phyloP scores from a whole-genome alignment of 2,888 invertebrate species.

The Perizoma affinitatum region DNA sequence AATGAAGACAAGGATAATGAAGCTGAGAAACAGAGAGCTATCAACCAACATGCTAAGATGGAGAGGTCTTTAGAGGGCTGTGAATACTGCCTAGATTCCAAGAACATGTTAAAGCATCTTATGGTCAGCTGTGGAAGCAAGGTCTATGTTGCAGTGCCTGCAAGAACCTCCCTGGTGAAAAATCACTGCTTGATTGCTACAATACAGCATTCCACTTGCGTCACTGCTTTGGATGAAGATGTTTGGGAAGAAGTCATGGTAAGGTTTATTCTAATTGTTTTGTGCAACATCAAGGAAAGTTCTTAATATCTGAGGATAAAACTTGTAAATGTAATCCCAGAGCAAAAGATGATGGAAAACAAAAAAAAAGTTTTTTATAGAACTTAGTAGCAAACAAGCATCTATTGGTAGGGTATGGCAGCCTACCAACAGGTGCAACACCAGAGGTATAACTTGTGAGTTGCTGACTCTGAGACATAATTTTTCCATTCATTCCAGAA shows the following conservation, averaged over 20 bases:
- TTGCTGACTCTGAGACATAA: too few species aligned
- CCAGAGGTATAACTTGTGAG: too few species aligned
- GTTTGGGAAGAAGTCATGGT: constrained; percentile 95
- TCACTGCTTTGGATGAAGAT: constrained; percentile 96
- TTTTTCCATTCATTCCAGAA: constrained; percentile 65
- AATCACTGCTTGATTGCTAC: constrained; percentile 95
- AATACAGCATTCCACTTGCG: constrained; percentile 90
- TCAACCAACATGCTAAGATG: constrained; percentile 88
- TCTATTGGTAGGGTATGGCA: too few species aligned
- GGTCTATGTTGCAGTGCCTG: constrained; percentile 93
- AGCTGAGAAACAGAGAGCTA: constrained; percentile 86
- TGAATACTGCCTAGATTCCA: constrained; percentile 91
- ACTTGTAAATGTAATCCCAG: too few species aligned
- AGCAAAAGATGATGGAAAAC: too few species aligned
- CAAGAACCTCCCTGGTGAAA: constrained; percentile 90
- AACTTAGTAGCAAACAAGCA: too few species aligned
- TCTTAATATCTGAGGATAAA: too few species aligned
- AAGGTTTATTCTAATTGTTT: constrained; percentile 32
- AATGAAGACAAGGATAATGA: constrained; percentile 85
- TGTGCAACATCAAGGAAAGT: too few species aligned
- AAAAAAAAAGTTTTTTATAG: too few species aligned
- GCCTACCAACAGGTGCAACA: too few species aligned
- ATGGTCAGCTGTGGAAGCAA: constrained; percentile 92
- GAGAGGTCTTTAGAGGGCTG: constrained; percentile 91
- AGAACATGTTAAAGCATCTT: constrained; percentile 91